Percentiles rank a stretch among this genome's conserved stretches.
Evolutionary conservation across 2,797 vertebrate genomes (phyloP).

Genomic region (Neosalanx taihuensis): DNA sequence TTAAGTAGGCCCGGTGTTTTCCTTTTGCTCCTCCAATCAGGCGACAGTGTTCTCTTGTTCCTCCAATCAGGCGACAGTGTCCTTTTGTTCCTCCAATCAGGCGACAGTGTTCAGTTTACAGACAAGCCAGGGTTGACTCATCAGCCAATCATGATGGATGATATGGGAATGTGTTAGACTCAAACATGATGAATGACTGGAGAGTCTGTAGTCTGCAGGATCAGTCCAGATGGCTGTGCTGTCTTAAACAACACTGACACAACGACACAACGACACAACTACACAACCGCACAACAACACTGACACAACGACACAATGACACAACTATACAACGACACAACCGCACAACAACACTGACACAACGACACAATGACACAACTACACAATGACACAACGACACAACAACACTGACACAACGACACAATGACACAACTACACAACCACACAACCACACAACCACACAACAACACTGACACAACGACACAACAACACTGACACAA

Average conservation of each 20-base stretch:
- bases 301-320: no score
- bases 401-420: neutral
- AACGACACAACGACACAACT: no score
- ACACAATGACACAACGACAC: no score
- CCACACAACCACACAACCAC: no score
- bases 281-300: no score
- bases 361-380: no score
- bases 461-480: neutral
- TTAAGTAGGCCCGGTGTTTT: slow-evolving; percentile 50
- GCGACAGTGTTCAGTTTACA: slow-evolving; percentile 44
- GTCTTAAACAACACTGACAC: neutral
- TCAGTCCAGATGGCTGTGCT: neutral
- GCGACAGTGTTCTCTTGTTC: slow-evolving; percentile 50
- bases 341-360: no score
- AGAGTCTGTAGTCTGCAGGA: neutral
- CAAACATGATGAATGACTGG: slow-evolving; percentile 25
- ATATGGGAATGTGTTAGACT: slow-evolving; percentile 39
- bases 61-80: slow-evolving; percentile 30
- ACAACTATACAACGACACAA: no score
- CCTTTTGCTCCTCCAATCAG: slow-evolving; percentile 38
- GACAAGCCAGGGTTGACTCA: slow-evolving; percentile 47
- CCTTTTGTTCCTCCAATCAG: slow-evolving; percentile 38
- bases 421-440: no score
- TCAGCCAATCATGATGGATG: slow-evolving; percentile 41
- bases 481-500: no score